Base-by-base conservation (phyloP, 1,140 invertebrate genomes). In the Zaprionus africanus region DNA sequence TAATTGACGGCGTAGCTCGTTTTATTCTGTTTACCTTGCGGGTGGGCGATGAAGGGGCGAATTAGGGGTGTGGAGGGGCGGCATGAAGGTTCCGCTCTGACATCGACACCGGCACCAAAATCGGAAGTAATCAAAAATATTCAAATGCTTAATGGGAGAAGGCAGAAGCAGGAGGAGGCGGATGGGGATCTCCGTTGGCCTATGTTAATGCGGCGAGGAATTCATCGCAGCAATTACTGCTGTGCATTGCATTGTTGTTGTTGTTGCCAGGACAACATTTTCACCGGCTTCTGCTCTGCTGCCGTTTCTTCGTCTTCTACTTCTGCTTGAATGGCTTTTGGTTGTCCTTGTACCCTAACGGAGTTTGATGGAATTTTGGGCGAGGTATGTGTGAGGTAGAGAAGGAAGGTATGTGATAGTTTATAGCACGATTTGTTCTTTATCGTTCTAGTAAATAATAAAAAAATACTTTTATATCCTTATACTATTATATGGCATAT, bases 101-200 rank as follows among this genome's bases (percentile, higher is more conserved):
- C 60, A 49, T 49, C 46, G 57, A 51, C 54, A 31, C 26, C 28
- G 22, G 49, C 41, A 57, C 64, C 41, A 49, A 77, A 87, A 87
- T 78, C 84, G 84, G 84, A 87, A 87, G 84, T 86, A 76, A 88
- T 88, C 84, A 71, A 73, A 46, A 83, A 75, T 73, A 81, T 87
- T 75, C 73, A 74, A 87, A 83, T 83, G 84, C 46, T 59, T 34
- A 64, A 65, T 57, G 3, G 11, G n/a, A 77, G 69, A 56, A 49
- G 63, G 67, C 71, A 69, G 46, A 62, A 56, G 53, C 62, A 54
- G 11, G 70, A 76, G 63, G 58, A 59, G 63, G 67, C 66, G 38
- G 54, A 63, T 61, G 62, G 38, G 41, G 7, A 46, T 9, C 36
- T 15, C 13, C 36, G 36, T 7, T 7, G 41, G 41, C 19, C 41